phyloP scores from a whole-genome alignment of 2,888 invertebrate species.

The Strigamia maritima region DNA sequence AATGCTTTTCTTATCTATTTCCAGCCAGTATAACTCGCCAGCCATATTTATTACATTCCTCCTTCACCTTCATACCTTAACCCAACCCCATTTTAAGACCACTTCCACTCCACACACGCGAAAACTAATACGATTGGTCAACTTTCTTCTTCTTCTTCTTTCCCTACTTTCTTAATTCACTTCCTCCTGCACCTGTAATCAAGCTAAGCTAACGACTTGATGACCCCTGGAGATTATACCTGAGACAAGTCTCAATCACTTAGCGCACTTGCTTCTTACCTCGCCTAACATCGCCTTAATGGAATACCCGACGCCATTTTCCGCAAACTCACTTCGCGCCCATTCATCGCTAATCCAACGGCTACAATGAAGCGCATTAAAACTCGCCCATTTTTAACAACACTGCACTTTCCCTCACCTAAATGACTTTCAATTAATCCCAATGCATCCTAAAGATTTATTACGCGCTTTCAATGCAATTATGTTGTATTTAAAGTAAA shows the following conservation, averaged over 20 bases:
- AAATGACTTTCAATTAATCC: neutral
- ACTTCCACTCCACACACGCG: neutral
- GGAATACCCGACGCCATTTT: conserved; percentile 13
- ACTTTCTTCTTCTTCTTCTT: neutral
- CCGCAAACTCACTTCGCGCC: conserved; percentile 11
- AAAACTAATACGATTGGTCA: conserved; percentile 26
- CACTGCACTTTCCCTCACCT: neutral
- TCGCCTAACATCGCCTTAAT: conserved; percentile 12
- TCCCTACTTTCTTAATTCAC: conserved; percentile 19
- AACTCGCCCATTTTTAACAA: neutral
- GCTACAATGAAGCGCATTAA: conserved; percentile 14
- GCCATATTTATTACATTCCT: conserved; percentile 9
- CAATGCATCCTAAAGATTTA: neutral
- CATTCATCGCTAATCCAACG: conserved; percentile 14
- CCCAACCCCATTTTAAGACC: neutral
- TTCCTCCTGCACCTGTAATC: conserved; percentile 23
- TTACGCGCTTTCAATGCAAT: no score
- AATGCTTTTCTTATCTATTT: conserved; percentile 22
- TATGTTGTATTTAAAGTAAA: no score
- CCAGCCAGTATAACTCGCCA: neutral
- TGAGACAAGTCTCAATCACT: conserved; percentile 29
- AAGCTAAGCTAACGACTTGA: conserved; percentile 29
- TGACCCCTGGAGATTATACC: conserved; percentile 29
- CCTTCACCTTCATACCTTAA: neutral
- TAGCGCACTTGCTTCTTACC: conserved; percentile 21